Base-by-base conservation (phyloP, 92 coral and sea anemone genomes). In the Micromussa lordhowensis region DNA sequence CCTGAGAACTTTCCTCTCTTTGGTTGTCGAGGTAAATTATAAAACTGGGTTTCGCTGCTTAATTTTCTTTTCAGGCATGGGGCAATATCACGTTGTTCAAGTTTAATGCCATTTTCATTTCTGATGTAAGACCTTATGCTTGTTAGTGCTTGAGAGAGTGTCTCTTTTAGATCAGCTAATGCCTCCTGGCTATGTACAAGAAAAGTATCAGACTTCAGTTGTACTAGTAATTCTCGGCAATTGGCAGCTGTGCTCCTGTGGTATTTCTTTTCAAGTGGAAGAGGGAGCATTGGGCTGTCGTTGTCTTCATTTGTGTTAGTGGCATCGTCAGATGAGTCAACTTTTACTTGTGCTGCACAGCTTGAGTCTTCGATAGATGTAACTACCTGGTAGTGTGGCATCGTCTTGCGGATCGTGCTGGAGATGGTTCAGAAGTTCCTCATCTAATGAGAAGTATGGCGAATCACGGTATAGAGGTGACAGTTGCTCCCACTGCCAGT, bases 401-500 rank as follows among this genome's bases (percentile, higher is more conserved):
- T 11, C 75, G 22, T 10, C 32, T 69, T 12, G n/a, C 36, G 13
- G 75, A 11, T 11, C 32, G 13, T 64, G 73, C 68, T 83, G 88
- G 5, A 77, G 68, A 13, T 83, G 85, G 84, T 57, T 75, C 4
- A 84, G 74, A 10, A 89, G 92, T 16, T 83, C 83, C 14, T 77
- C 48, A 53, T 91, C 91, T 18, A 91, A 78, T 13, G 49, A 31
- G 51, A 87, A 32, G 88, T 31, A 87, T 28, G 94, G 88, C 8
- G 94, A 87, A 29, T 79, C 28, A 40, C 22, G 79, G 90, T 86
- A 91, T 3, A 59, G 68, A 4, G 79, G 22, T 24, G 87, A 77
- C 21, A 86, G 59, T 7, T 66, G 59, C 55, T 91, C 87, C 91
- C 91, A 91, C 40, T 86, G 87, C 89, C 89, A 91, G 32, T 36